These are phyloP conservation scores for Cephalopterus ornatus DNA, from an alignment of 2,113 vertebrate genomes.

Conservation along the genomic window DNA sequence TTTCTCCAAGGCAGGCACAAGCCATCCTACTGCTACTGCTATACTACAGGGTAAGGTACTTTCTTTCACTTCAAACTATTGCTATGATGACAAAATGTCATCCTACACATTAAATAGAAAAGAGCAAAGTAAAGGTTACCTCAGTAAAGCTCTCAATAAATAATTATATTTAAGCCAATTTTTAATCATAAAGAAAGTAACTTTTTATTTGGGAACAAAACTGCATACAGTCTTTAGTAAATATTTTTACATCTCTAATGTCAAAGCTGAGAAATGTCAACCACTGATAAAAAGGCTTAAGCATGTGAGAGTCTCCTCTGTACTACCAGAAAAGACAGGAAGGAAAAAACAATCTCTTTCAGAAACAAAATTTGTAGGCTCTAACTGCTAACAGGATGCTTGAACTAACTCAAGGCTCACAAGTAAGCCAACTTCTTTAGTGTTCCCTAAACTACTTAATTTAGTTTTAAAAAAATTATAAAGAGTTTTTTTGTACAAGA, in stretches of 20 bases:
- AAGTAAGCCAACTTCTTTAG: not conserved
- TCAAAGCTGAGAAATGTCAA: not conserved
- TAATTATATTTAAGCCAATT: not conserved
- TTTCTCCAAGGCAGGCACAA: not conserved
- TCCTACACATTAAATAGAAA: not conserved
- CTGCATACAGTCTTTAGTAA: not conserved
- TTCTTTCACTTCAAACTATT: not conserved
- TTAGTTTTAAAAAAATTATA: not conserved
- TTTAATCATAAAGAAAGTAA: not conserved
- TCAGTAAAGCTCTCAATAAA: not conserved
- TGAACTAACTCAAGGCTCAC: not conserved
- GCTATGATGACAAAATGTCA: not conserved
- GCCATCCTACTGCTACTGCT: not conserved
- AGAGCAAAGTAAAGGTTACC: not conserved
- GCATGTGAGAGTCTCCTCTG: not conserved
- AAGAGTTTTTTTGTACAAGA: not conserved
- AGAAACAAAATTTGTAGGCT: not conserved
- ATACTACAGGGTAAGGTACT: not conserved
- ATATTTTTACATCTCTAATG: conserved; percentile 12
- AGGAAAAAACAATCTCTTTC: conserved; percentile 35
- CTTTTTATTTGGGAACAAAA: not conserved
- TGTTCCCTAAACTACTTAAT: not conserved
- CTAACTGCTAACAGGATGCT: conserved; percentile 33
- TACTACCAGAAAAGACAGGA: conserved; percentile 21
- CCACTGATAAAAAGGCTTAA: not conserved